These are phyloP conservation scores for Selenia dentaria DNA, from an alignment of 2,888 invertebrate species.

Conservation along the genomic window DNA sequence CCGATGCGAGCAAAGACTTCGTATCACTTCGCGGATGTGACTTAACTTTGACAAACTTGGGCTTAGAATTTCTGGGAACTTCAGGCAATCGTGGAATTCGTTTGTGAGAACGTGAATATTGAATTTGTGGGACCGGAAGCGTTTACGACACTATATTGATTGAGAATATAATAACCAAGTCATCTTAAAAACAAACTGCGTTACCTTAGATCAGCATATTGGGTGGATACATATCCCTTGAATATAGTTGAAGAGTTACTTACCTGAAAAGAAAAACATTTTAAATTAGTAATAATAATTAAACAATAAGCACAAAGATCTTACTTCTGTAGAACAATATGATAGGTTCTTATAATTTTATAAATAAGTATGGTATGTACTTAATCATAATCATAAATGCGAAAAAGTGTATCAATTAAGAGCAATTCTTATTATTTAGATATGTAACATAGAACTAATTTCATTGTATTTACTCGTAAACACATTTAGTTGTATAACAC, in stretches of 20 bases:
- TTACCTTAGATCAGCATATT: constrained; percentile 35
- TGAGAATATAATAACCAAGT: constrained; percentile 15
- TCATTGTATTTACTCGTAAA: no score
- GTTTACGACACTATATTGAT: constrained; percentile 16
- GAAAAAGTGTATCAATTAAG: no score
- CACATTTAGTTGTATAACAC: no score
- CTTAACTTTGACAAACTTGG: constrained; percentile 11
- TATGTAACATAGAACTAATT: no score
- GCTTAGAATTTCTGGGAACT: constrained; percentile 4
- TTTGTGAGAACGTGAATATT: constrained; percentile 11
- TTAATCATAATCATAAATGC: no score
- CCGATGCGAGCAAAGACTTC: constrained; percentile 2
- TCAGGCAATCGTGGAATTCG: not conserved
- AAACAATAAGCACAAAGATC: no score
- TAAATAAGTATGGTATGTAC: no score
- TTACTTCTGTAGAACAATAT: no score
- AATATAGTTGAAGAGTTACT: constrained; percentile 41
- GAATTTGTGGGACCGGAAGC: constrained; percentile 5
- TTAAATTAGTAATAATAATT: no score
- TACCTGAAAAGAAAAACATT: constrained; percentile 63
- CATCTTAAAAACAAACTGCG: constrained; percentile 19
- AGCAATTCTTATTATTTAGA: no score
- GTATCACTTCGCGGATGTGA: constrained; percentile 6
- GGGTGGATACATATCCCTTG: no score
- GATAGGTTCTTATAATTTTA: no score